A percentile compares a stretch with the other conserved stretches of the same genome.
Evolutionary conservation across 2,113 vertebrate species (phyloP).

Genomic region (Corythornis madagascariensis): DNA sequence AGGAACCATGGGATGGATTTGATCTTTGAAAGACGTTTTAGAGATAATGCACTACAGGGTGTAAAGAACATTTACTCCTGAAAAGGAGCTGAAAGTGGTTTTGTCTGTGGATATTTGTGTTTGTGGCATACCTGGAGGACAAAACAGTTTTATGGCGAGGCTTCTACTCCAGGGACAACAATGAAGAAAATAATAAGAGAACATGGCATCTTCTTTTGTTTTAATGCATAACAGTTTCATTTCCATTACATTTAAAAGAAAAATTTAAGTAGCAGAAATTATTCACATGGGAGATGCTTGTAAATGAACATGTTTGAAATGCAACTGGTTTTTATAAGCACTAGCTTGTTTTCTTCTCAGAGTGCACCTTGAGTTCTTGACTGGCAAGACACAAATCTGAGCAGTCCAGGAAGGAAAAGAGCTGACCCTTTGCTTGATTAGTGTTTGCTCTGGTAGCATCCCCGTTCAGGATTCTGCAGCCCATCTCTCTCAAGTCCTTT

Average conservation of each 20-base stretch:
- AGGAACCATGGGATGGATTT: constrained; percentile 68
- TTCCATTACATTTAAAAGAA: constrained; percentile 14
- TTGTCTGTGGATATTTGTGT: constrained; percentile 23
- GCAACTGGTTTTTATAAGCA: neutral
- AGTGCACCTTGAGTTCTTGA: neutral
- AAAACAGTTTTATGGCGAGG: neutral
- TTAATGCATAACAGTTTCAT: neutral
- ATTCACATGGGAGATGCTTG: neutral
- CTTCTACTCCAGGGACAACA: neutral
- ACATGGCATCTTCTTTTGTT: neutral
- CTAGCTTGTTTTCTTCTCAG: neutral
- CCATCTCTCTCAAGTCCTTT: rapidly evolving
- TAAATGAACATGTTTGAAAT: neutral
- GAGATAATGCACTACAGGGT: constrained; percentile 68
- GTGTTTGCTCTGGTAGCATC: neutral
- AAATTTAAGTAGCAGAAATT: constrained; percentile 5
- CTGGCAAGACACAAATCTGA: neutral
- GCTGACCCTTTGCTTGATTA: neutral
- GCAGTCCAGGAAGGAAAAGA: neutral
- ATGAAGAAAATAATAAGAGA: neutral
- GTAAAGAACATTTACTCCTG: constrained; percentile 39
- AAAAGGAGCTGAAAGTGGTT: constrained; percentile 40
- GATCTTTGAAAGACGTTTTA: constrained; percentile 73
- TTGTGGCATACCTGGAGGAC: constrained; percentile 3
- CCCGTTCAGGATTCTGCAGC: neutral